Base-by-base conservation (phyloP, 2,888 invertebrate species). In the Drosophila buzzatii region DNA sequence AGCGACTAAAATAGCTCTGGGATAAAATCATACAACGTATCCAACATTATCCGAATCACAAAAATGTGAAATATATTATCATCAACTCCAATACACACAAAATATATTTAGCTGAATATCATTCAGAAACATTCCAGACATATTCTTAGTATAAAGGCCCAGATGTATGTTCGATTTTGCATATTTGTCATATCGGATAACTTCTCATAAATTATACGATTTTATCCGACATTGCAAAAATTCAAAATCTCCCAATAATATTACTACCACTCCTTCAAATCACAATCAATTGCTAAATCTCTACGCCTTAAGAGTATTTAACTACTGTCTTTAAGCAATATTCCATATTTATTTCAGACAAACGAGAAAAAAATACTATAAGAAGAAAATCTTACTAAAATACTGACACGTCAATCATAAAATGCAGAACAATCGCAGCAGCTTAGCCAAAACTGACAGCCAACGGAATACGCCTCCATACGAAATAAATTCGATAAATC, bases 391-490 rank as follows among this genome's bases (percentile, higher is more conserved):
- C 56, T 33, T 45, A 45, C 53, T 64, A 64, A 45, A 52, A 56
- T 39, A 39, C 20, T 31, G 49, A 14, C 56, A 52, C 68, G 59
- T 47, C 74, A 69, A 74, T 74, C 73, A 69, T 73, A 73, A 73
- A 73, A 33, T 73, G 64, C 64, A 49, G 16, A 69, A 69, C 63
- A 73, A 64, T 64, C 44, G 33, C 60, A 52, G 10, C 2, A 37
- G 60, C 60, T 76, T 56, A 64, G 58, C 35, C 56, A 10, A 67
- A 57, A 42, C 45, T 67, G 72, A 72, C 57, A 70, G 67, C 65
- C 62, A 42, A 10, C 20, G 20, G 62, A 60, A 71, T 23, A 68
- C 77, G 76, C 68, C 69, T 80, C 55, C 76, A 68, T 67, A 31
- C 62, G 31, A 56, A 66, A 64, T 44, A 45, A 49, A 72, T 56